Conservation (phyloP, 2,797 vertebrate species). For the Spheniscus humboldti region DNA sequence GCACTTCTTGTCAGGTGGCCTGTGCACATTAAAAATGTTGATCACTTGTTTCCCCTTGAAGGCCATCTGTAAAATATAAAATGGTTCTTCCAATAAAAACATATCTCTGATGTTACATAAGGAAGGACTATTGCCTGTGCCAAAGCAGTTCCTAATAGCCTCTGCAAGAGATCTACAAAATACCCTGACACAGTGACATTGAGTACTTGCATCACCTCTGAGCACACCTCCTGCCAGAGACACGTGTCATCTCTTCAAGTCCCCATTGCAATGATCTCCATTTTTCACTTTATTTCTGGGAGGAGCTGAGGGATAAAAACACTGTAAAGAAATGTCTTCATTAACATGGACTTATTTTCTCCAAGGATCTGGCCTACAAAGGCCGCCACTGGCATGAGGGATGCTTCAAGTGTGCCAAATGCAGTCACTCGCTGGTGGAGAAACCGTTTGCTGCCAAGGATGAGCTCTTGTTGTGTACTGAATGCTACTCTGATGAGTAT, state of each 20-base stretch:
- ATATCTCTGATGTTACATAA: background rate
- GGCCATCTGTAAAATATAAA: background rate
- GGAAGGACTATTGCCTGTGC: background rate
- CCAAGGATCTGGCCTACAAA: constrained; percentile 93
- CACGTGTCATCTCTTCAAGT: background rate
- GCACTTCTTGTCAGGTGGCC: background rate
- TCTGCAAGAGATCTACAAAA: background rate
- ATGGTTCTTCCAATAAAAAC: background rate
- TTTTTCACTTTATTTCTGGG: background rate
- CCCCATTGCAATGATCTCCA: background rate
- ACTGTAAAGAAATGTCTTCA: background rate
- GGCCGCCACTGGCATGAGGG: constrained; percentile 92
- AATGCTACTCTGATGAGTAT: constrained; percentile 89
- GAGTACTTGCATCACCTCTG: background rate
- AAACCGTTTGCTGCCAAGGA: constrained; percentile 96
- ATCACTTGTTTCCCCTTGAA: background rate
- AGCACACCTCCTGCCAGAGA: background rate
- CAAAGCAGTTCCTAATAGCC: background rate
- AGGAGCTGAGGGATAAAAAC: background rate
- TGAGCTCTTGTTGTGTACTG: constrained; percentile 87
- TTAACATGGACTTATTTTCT: constrained; percentile 49
- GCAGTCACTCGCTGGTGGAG: constrained; percentile 86
- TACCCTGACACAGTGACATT: background rate
- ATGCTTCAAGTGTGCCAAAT: constrained; percentile 92
- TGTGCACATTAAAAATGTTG: background rate